These are phyloP conservation scores for Diadophis punctatus DNA, from an alignment of 2,113 vertebrate species.

Conservation along the genomic window DNA sequence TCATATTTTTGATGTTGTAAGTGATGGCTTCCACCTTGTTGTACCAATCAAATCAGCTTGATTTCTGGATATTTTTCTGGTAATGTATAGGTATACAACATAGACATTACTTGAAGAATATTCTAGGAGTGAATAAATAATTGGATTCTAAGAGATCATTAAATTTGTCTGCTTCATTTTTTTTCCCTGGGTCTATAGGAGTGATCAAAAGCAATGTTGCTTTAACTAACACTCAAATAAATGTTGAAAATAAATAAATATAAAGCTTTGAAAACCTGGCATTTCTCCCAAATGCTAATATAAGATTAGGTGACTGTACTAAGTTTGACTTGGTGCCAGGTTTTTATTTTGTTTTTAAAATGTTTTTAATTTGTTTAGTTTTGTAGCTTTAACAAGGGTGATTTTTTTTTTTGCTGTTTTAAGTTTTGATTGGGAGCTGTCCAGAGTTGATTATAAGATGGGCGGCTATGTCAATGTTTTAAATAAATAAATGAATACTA, in stretches of 20 bases:
- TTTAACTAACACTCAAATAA: constrained; percentile 31
- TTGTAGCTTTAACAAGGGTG: not conserved
- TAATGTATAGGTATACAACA: not conserved
- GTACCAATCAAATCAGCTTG: not conserved
- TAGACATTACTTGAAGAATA: not conserved
- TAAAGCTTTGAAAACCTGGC: not conserved
- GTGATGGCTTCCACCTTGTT: not conserved
- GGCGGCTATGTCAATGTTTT: not conserved
- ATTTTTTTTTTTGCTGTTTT: not conserved
- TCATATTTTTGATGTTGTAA: not conserved
- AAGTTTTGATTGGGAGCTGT: not conserved
- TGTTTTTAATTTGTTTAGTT: not conserved
- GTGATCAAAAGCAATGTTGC: constrained; percentile 22
- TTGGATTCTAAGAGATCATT: not conserved
- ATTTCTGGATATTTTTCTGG: not conserved
- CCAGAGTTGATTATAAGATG: not conserved
- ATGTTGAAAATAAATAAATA: not conserved
- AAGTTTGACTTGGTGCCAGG: not conserved
- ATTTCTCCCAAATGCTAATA: not conserved
- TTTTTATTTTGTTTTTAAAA: not conserved
- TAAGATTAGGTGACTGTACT: not conserved
- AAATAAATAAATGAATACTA: constrained; percentile 26
- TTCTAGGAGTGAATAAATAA: not conserved
- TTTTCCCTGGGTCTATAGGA: not conserved
- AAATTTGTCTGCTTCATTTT: not conserved